Percentiles rank a stretch among this genome's conserved stretches.
These are phyloP conservation scores for Gnatocerus cornutus DNA, from an alignment of 2,888 invertebrate genomes.

Conservation along the genomic window DNA sequence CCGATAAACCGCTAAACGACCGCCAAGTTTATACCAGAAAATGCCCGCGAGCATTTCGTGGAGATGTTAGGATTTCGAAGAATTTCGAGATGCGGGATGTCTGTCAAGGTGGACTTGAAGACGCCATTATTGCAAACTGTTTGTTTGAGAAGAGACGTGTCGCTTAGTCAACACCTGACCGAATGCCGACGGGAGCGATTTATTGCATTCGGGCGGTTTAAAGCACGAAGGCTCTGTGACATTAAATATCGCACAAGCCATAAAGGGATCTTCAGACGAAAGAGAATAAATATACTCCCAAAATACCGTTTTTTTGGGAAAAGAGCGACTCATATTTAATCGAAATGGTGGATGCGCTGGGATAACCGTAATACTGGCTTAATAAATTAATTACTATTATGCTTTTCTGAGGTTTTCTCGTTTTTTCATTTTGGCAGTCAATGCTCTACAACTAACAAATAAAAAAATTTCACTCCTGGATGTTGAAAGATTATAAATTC, in stretches of 20 bases:
- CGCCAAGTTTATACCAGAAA: slow-evolving; percentile 50
- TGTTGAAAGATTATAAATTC: background rate
- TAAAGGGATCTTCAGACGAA: too few relatives aligned
- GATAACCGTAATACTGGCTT: background rate
- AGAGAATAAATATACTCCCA: too few relatives aligned
- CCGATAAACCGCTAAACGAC: slow-evolving; percentile 54
- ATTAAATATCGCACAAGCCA: too few relatives aligned
- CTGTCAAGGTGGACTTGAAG: slow-evolving; percentile 47
- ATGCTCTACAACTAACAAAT: too few relatives aligned
- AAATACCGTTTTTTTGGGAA: too few relatives aligned
- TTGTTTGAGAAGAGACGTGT: slow-evolving; percentile 40
- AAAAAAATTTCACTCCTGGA: background rate
- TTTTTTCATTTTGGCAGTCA: too few relatives aligned
- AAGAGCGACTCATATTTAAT: too few relatives aligned
- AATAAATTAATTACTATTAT: too few relatives aligned
- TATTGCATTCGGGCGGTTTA: slow-evolving; percentile 2
- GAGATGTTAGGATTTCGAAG: slow-evolving; percentile 44
- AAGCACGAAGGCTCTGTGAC: too few relatives aligned
- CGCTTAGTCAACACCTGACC: slow-evolving; percentile 44
- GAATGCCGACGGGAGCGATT: slow-evolving; percentile 36
- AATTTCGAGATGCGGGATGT: slow-evolving; percentile 33
- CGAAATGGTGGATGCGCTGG: slow-evolving; percentile 5
- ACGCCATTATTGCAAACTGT: slow-evolving; percentile 51
- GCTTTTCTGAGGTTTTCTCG: too few relatives aligned
- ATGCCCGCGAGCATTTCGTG: slow-evolving; percentile 38